Conservation (phyloP, 2,888 invertebrate species). For the Cheiracanthium punctorium region DNA sequence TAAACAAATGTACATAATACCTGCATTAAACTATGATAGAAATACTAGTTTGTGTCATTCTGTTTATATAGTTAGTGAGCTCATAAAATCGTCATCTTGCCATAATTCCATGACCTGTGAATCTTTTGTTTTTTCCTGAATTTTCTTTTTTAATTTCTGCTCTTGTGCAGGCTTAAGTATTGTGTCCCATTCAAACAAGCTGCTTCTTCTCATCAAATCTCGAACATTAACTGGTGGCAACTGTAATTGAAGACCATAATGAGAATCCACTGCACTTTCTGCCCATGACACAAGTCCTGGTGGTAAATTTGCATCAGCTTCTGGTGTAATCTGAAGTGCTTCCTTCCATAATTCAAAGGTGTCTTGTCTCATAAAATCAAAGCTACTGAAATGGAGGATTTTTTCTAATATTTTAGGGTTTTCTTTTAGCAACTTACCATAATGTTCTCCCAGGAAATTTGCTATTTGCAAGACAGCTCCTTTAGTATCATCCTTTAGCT, state of each 20-base stretch:
- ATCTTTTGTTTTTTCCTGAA: conserved; percentile 37
- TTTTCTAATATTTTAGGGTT: conserved; percentile 40
- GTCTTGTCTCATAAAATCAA: conserved; percentile 61
- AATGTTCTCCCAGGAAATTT: conserved; percentile 68
- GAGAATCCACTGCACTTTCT: conserved; percentile 62
- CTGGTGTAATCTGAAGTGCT: conserved; percentile 31
- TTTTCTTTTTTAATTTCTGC: conserved; percentile 37
- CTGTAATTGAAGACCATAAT: conserved; percentile 30
- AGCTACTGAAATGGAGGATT: conserved; percentile 57
- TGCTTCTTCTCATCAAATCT: conserved; percentile 59
- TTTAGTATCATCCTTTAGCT: conserved; percentile 74
- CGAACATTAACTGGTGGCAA: conserved; percentile 30
- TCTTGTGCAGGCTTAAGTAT: conserved; percentile 53
- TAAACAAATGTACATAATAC: too few species aligned
- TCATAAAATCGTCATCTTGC: neutral
- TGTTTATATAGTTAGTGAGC: neutral
- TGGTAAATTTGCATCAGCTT: conserved; percentile 42
- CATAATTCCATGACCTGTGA: conserved; percentile 57
- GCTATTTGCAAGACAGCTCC: conserved; percentile 71
- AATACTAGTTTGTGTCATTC: too few species aligned
- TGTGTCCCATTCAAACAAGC: conserved; percentile 61
- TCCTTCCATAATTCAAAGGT: conserved; percentile 54
- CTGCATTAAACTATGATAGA: too few species aligned
- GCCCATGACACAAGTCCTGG: conserved; percentile 53
- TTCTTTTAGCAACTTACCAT: conserved; percentile 28